Percentiles rank a stretch among this genome's conserved stretches.
phyloP scores from a whole-genome alignment of 1,140 invertebrate species.

The Pseudomyrmex gracilis region DNA sequence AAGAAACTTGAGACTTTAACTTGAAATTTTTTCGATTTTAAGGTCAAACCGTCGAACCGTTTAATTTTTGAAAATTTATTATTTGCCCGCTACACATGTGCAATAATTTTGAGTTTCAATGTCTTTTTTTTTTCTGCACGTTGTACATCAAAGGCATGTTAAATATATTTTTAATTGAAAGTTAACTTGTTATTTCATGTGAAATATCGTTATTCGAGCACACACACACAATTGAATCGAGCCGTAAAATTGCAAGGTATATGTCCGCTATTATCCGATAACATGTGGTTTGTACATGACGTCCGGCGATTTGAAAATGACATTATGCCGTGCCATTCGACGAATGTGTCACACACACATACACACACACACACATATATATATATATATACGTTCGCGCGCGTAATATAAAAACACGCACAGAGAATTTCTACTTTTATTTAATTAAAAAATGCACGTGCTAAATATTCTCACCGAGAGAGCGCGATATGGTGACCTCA shows the following conservation, averaged over 20 bases:
- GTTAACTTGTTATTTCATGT: constrained; percentile 23
- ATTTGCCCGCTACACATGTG: background rate
- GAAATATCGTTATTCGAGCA: constrained; percentile 34
- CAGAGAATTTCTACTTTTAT: background rate
- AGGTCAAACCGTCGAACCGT: too few species aligned
- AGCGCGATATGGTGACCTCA: background rate
- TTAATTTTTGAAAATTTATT: background rate
- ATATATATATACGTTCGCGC: too few species aligned
- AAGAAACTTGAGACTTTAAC: too few species aligned
- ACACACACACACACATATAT: constrained; percentile 12
- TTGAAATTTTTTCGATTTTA: too few species aligned
- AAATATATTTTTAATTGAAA: constrained; percentile 15
- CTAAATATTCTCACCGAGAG: constrained; percentile 33
- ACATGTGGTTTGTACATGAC: constrained; percentile 51
- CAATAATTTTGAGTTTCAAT: too few species aligned
- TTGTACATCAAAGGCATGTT: background rate
- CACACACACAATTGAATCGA: constrained; percentile 3
- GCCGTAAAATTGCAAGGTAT: constrained; percentile 45
- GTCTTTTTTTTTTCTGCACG: too few species aligned
- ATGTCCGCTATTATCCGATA: constrained; percentile 49
- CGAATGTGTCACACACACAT: constrained; percentile 34
- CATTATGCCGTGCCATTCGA: constrained; percentile 39
- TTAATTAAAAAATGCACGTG: constrained; percentile 38
- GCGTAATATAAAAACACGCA: constrained; percentile 40
- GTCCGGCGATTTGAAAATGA: constrained; percentile 56